Base-by-base conservation (phyloP, 1,140 invertebrate species). In the Drosophila melanica region DNA sequence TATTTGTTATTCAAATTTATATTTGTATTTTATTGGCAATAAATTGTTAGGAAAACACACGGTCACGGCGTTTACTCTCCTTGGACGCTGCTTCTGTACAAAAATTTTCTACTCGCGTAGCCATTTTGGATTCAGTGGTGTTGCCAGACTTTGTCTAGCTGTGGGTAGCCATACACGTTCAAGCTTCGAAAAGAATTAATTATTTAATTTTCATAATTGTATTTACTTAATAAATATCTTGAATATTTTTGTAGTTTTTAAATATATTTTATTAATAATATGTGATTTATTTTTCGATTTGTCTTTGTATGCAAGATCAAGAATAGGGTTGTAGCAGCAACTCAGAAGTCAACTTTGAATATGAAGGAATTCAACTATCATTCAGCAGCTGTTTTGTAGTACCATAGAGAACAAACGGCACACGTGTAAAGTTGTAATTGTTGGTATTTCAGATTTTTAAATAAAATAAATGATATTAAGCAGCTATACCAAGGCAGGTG, bases 1-100 rank as follows among this genome's bases (percentile, higher is more conserved):
- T 78, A 68, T 81, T 77, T 71, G 62, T 57, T 62, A 55, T 59
- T 69, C 44, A 41, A 69, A 48, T 63, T 33, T 59, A 77, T 67
- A 81, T 85, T 48, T 69, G 48, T 47, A 64, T 58, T 60, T 86
- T 81, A 75, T 66, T 75, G 62, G 48, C 45, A 50, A 59, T 81
- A 65, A 78, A 69, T 68, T 67, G 47, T 35, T 72, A 58, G 42
- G 45, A 81, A 80, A 86, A 79, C 82, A 85, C 81, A 86, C 77
- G 65, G 81, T 64, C 79, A 84, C 79, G 77, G 81, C 81, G 74
- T 80, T 84, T 77, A 59, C 76, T 86, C 82, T 86, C 67, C 71
- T 81, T 86, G 67, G 81, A 81, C 81, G 81, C 81, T 87, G 75
- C 66, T 76, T 79, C 67, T 75, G 74, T 71, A 77, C 81, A 85